Base-by-base conservation (phyloP, 2,113 vertebrate genomes). In the Pseudorectes ferrugineus region DNA sequence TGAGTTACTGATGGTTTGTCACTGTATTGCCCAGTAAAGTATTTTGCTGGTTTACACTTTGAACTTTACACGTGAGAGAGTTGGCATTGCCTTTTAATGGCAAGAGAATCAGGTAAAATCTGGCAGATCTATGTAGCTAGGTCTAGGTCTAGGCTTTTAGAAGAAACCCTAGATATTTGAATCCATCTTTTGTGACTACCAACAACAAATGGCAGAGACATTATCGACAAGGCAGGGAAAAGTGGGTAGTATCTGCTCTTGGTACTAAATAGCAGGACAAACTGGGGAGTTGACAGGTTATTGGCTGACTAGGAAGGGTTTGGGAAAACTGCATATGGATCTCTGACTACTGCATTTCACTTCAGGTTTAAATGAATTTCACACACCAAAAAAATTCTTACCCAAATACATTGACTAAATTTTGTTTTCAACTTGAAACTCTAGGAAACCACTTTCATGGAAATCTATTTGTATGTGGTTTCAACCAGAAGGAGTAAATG, bases 381-480 rank as follows among this genome's bases (percentile, higher is more conserved):
- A 19, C 38, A 68, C 0, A 2, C 26, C 14, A 65, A 94, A 95
- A 36, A 83, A 75, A 55, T 12, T 92, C 82, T 78, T 83, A 87
- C 31, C 46, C 40, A 9, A 95, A 89, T 35, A 14, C 8, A n/a
- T 33, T 62, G 68, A 68, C 49, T 77, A 68, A 70, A 85, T 86
- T 83, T 92, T 92, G 23, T 25, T 57, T 92, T 93, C 36, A 61
- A 42, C 48, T 76, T 65, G 31, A 93, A 93, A 63, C 82, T 93
- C 93, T 48, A 67, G 72, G 87, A 96, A 95, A 85, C 25, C 2
- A 1, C 36, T 83, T 96, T 91, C 88, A 70, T n/a, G 82, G 90
- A 96, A 92, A 82, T 90, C 85, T 96, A 93, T 95, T 97, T 91
- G 88, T 74, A 93, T 51, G 58, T 4, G 5, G 36, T 77, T 96